Percentiles rank a stretch among this genome's conserved stretches.
Evolutionary conservation across 2,797 vertebrate species (phyloP).

Genomic region (Champsocephalus esox): DNA sequence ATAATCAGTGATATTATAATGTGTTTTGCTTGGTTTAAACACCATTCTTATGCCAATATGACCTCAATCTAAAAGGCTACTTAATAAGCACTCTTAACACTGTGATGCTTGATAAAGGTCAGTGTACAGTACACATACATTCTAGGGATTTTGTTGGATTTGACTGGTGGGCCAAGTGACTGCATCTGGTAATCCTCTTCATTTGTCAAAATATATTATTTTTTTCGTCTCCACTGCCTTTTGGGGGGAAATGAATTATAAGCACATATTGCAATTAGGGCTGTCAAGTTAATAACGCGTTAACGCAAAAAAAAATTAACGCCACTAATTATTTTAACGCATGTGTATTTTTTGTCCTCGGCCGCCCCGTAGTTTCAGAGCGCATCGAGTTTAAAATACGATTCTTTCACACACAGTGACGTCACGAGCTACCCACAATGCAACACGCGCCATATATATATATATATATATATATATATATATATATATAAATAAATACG

Average conservation of each 20-base stretch:
- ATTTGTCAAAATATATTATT: slow-evolving; percentile 4
- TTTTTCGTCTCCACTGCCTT: neutral
- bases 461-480: too few species aligned
- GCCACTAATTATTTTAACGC: too few species aligned
- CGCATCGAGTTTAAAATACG: too few species aligned
- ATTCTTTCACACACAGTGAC: too few species aligned
- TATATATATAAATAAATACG: too few species aligned
- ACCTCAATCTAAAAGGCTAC: slow-evolving; percentile 47
- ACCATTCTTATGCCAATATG: slow-evolving; percentile 21
- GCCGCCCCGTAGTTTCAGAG: too few species aligned
- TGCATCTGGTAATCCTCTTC: slow-evolving; percentile 14
- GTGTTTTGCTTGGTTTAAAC: neutral
- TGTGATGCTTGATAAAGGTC: slow-evolving; percentile 34
- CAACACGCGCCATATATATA: too few species aligned
- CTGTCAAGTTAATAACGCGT: too few species aligned
- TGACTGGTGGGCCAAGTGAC: neutral
- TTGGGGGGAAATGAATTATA: neutral
- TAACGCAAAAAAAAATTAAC: too few species aligned
- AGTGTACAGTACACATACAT: slow-evolving; percentile 24
- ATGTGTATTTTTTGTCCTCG: too few species aligned
- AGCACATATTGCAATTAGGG: neutral
- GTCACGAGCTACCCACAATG: too few species aligned
- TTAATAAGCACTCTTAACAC: slow-evolving; percentile 39
- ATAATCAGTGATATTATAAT: neutral
- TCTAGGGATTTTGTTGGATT: slow-evolving; percentile 30